Conservation (phyloP, 2,113 vertebrate genomes). For the Genyomyrus donnyi region DNA sequence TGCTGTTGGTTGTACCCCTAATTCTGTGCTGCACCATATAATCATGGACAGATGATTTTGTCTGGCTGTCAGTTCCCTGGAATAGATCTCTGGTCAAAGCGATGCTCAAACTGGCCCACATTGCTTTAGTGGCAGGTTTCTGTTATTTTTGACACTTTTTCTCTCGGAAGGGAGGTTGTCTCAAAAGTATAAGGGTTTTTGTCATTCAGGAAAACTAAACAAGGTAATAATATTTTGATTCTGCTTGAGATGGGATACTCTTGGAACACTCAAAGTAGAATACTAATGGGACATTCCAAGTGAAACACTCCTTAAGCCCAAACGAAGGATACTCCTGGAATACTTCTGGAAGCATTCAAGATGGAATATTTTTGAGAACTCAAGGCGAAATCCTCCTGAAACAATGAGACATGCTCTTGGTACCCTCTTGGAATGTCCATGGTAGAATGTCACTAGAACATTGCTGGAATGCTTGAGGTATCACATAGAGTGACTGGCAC, state of each 20-base stretch:
- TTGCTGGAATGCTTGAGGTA: background rate
- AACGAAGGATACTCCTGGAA: background rate
- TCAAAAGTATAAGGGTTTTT: background rate
- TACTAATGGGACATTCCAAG: background rate
- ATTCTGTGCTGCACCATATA: constrained; percentile 41
- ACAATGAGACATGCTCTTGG: background rate
- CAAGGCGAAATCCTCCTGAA: background rate
- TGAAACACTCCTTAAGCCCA: background rate
- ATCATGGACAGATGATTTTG: constrained; percentile 67
- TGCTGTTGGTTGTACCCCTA: constrained; percentile 25
- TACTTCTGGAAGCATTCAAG: background rate
- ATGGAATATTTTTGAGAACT: background rate
- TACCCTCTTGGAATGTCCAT: background rate
- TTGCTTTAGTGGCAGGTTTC: constrained; percentile 62
- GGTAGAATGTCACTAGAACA: background rate
- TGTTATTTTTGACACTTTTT: constrained; percentile 48
- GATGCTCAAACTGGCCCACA: constrained; percentile 55
- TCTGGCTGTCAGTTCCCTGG: constrained; percentile 58
- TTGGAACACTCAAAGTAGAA: background rate
- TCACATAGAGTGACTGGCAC: background rate
- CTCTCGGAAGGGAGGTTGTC: constrained; percentile 7
- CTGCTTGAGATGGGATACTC: background rate
- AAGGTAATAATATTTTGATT: background rate
- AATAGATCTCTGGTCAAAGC: constrained; percentile 57
- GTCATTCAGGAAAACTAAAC: background rate